Base-by-base conservation (phyloP, 2,797 vertebrate species). In the Chrysocyon brachyurus region DNA sequence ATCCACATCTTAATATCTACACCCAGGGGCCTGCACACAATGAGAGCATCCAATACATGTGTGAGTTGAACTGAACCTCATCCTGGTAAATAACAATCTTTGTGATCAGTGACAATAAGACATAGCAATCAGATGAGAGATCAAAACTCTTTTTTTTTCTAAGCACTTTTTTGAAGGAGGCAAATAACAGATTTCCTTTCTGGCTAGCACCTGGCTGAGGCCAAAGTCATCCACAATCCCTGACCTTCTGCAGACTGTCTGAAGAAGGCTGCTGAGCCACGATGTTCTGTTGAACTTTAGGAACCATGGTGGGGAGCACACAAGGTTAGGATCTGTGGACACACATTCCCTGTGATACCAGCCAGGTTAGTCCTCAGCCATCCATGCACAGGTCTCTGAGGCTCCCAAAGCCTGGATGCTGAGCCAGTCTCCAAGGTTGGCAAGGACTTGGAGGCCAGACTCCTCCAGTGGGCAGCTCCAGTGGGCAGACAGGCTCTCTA, bases 131-230 rank as follows among this genome's bases (percentile, higher is more conserved):
- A 28, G 3, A 26, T 16, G 21, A 36, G 70, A 88, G 57, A 33
- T 59, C 19, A 72, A 81, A 75, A 22, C 36, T 64, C 3, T 36
- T 75, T 66, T 83, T 52, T 40, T 52, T 14, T 17, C 72, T 64
- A 64, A 94, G 66, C 81, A 77, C 1, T 46, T 64, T 40, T 72
- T 46, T 54, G 24, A 70, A 77, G 57, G 46, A 83, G 49, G 33
- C 52, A 79, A 89, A 19, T 54, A 31, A 61, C 26, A 94, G 61
- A 90, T 87, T 72, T 87, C 70, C 82, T 57, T 96, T 52, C 56
- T 1, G 2, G 3, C 36, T 61, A 85, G 77, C 33, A 8, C 52
- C 3, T 82, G 56, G 84, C 33, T 40, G 64, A 70, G 36, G 75
- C 59, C 64, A 49, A 0, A 1, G 10, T 40, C 61, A 14, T 12